These are phyloP conservation scores for Gymnoscelis rufifasciata DNA, from an alignment of 2,888 invertebrate genomes.

Conservation along the genomic window DNA sequence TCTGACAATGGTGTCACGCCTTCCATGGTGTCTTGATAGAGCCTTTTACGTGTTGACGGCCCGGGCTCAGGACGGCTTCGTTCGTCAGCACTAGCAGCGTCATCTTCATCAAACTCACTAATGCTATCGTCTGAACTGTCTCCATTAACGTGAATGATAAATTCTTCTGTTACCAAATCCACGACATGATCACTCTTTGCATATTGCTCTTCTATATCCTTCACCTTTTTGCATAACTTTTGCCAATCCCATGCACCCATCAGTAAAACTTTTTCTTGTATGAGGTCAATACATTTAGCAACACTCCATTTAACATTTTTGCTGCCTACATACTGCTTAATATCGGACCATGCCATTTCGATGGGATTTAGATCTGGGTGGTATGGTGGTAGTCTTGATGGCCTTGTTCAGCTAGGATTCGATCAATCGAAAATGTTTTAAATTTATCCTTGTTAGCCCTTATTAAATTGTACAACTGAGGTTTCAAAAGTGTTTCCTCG, in stretches of 20 bases:
- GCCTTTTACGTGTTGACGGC: constrained; percentile 7
- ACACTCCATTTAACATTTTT: neutral
- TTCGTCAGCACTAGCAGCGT: constrained; percentile 4
- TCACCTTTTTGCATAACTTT: constrained; percentile 23
- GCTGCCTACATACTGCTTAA: constrained; percentile 3
- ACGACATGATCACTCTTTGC: constrained; percentile 8
- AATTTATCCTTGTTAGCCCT: constrained; percentile 7
- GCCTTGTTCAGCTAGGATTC: constrained; percentile 15
- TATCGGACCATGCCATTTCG: constrained; percentile 17
- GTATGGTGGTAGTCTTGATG: constrained; percentile 17
- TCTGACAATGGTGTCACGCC: constrained; percentile 8
- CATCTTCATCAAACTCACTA: constrained; percentile 4
- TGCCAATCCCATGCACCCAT: constrained; percentile 26
- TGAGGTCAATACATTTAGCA: constrained; percentile 17
- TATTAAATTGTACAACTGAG: constrained; percentile 14
- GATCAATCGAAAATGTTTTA: constrained; percentile 17
- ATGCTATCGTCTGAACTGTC: constrained; percentile 1
- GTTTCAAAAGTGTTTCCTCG: constrained; percentile 11
- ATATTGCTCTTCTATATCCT: constrained; percentile 19
- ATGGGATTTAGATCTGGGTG: constrained; percentile 10
- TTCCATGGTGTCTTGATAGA: constrained; percentile 7
- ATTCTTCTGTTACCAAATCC: constrained; percentile 18
- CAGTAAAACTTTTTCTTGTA: constrained; percentile 24
- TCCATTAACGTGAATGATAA: constrained; percentile 14
- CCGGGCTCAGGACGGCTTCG: constrained; percentile 4